Conservation (phyloP, 2,113 vertebrate genomes). For the Sialia sialis region DNA sequence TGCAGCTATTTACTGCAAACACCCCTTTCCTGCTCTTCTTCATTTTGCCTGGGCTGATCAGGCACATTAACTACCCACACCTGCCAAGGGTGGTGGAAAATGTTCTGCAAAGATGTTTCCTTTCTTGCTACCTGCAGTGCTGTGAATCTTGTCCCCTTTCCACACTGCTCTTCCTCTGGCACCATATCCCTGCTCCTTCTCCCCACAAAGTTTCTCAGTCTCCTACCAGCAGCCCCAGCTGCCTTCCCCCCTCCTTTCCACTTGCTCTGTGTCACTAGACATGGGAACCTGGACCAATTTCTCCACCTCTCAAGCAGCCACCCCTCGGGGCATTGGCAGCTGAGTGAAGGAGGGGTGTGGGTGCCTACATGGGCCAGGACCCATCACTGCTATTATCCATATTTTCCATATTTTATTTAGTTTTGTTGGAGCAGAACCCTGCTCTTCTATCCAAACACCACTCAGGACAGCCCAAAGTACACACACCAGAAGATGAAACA, state of each 20-base stretch:
- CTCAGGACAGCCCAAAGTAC: neutral
- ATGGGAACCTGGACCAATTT: neutral
- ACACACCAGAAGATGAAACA: neutral
- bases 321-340: neutral
- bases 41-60: neutral
- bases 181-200: neutral
- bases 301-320: neutral
- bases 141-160: neutral
- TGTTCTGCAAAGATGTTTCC: neutral
- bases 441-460: neutral
- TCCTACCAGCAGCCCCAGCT: neutral
- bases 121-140: neutral
- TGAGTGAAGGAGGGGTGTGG: neutral
- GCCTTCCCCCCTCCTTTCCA: neutral
- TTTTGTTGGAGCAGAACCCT: neutral
- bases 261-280: neutral
- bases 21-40: neutral
- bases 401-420: conserved; percentile 9
- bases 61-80: neutral
- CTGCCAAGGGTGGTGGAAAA: neutral
- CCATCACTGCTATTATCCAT: neutral
- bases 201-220: neutral
- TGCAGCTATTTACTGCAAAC: neutral
- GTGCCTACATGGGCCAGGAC: neutral
- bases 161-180: neutral